Conservation (phyloP, 2,888 invertebrate species). For the Ophion ellenae region DNA sequence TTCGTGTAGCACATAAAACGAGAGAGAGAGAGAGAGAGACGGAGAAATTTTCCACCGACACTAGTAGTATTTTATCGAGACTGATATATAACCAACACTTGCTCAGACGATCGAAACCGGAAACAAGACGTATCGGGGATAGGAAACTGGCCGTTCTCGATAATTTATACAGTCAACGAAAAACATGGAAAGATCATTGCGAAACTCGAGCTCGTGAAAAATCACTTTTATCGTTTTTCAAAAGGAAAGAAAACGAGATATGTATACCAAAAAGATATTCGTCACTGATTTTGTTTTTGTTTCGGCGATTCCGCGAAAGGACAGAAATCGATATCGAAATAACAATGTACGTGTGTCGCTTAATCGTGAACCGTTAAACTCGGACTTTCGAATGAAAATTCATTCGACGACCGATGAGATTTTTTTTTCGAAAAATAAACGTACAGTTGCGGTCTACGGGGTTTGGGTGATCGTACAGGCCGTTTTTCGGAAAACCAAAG, state of each 20-base stretch:
- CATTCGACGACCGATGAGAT: constrained; percentile 20
- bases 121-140: constrained; percentile 53
- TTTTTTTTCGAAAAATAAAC: constrained; percentile 31
- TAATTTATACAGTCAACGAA: constrained; percentile 29
- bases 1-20: constrained; percentile 5
- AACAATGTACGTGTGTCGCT: constrained; percentile 35
- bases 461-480: constrained; percentile 2
- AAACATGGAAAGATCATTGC: constrained; percentile 11
- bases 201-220: neutral
- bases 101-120: constrained; percentile 55
- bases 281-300: constrained; percentile 38
- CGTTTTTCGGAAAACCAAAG: constrained; percentile 71
- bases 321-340: constrained; percentile 18
- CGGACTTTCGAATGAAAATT: constrained; percentile 29
- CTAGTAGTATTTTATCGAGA: constrained; percentile 66
- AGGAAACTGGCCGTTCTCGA: neutral
- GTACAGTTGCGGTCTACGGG: neutral
- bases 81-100: constrained; percentile 45
- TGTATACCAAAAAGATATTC: neutral
- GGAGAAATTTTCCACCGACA: constrained; percentile 58
- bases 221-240: constrained; percentile 4
- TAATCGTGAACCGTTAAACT: constrained; percentile 22
- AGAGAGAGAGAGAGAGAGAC: neutral
- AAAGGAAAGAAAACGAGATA: too few relatives aligned
- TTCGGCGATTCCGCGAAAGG: constrained; percentile 26